Conservation (phyloP, 2,888 invertebrate genomes). For the Tortrix viridana region DNA sequence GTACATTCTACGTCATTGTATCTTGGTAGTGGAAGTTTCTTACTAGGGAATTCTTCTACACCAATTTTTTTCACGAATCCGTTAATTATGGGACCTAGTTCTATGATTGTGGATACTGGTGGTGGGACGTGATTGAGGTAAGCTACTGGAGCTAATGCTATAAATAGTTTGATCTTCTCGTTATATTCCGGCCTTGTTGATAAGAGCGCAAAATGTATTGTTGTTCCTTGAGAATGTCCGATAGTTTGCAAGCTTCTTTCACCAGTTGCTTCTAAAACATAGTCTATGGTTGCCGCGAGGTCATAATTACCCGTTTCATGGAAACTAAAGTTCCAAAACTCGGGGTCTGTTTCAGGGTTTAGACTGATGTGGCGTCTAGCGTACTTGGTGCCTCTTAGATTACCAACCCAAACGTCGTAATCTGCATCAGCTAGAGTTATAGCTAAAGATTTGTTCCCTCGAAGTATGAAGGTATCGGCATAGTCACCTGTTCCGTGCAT, state of each 20-base stretch:
- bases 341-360: constrained; percentile 55
- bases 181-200: constrained; percentile 81
- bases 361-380: constrained; percentile 75
- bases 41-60: constrained; percentile 41
- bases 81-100: constrained; percentile 52
- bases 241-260: constrained; percentile 82
- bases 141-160: constrained; percentile 83
- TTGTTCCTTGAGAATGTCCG: constrained; percentile 88
- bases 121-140: constrained; percentile 65
- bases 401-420: constrained; percentile 71
- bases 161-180: constrained; percentile 75
- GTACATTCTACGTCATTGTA: constrained; percentile 22
- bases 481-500: constrained; percentile 56
- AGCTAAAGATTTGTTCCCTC: constrained; percentile 50
- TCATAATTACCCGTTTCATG: constrained; percentile 88
- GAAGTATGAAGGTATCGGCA: constrained; percentile 51
- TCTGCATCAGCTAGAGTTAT: constrained; percentile 68
- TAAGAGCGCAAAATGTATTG: constrained; percentile 80
- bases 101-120: constrained; percentile 48
- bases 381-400: constrained; percentile 85
- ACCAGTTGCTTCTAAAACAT: constrained; percentile 64
- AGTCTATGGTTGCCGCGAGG: constrained; percentile 84
- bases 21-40: background rate
- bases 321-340: constrained; percentile 84
- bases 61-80: constrained; percentile 65